These are phyloP conservation scores for Papilio polytes DNA, from an alignment of 1,140 invertebrate species.

Conservation along the genomic window DNA sequence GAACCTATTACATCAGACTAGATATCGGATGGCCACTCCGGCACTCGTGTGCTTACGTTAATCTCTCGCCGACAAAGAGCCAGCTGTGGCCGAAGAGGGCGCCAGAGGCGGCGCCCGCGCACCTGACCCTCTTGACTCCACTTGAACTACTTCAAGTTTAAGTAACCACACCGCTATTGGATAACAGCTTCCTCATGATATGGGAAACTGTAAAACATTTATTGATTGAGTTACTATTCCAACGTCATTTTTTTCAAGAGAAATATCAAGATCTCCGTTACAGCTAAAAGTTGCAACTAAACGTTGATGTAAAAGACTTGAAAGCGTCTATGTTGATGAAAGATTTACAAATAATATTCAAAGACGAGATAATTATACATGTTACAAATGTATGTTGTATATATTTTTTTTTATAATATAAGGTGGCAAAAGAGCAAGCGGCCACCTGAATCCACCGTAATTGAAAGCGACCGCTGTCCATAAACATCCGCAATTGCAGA, in stretches of 20 bases:
- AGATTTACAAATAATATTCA: neutral
- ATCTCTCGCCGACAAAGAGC: slow-evolving; percentile 52
- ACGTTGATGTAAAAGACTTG: too few species aligned
- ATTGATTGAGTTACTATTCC: neutral
- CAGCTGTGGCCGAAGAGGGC: slow-evolving; percentile 29
- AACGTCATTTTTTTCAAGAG: neutral
- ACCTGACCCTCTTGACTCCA: slow-evolving; percentile 53
- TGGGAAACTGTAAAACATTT: slow-evolving; percentile 4
- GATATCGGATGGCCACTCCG: slow-evolving; percentile 40
- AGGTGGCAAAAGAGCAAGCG: too few species aligned
- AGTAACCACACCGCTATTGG: slow-evolving; percentile 29
- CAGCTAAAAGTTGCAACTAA: neutral
- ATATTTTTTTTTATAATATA: too few species aligned
- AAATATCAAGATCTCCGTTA: neutral
- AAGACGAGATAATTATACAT: neutral
- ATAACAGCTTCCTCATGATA: slow-evolving; percentile 33
- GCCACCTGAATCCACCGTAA: too few species aligned
- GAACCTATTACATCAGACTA: slow-evolving; percentile 34
- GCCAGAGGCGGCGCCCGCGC: slow-evolving; percentile 47
- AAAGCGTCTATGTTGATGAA: neutral
- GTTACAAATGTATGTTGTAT: neutral
- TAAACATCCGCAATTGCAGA: too few species aligned
- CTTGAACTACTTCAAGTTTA: slow-evolving; percentile 45
- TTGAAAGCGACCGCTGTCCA: too few species aligned
- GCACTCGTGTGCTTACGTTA: slow-evolving; percentile 41